Conservation (phyloP, 1,140 invertebrate species). For the Ceratosolen solmsi region DNA sequence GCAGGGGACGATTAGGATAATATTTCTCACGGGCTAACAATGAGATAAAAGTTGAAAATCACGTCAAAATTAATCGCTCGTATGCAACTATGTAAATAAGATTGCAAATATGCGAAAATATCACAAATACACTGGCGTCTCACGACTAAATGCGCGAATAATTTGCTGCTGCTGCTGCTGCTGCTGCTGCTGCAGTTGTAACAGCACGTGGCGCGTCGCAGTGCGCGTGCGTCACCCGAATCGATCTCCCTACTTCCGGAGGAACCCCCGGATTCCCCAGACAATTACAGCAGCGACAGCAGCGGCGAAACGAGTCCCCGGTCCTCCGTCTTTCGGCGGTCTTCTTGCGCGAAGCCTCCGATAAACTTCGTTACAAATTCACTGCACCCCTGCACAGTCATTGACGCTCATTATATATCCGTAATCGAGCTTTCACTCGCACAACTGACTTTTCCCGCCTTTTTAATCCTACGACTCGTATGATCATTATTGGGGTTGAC, state of each 20-base stretch:
- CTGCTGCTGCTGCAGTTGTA: background rate
- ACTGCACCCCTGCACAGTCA: background rate
- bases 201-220: slow-evolving; percentile 63
- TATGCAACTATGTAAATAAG: no score
- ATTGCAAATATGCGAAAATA: background rate
- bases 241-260: slow-evolving; percentile 66
- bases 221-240: slow-evolving; percentile 66
- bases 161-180: no score
- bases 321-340: background rate
- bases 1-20: no score
- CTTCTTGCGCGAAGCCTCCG: background rate
- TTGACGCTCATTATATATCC: background rate
- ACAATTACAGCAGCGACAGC: slow-evolving; percentile 37
- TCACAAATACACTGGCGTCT: background rate
- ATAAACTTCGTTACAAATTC: background rate
- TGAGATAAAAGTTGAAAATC: no score
- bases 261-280: slow-evolving; percentile 50
- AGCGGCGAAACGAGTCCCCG: background rate
- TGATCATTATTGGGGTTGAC: no score
- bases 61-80: no score
- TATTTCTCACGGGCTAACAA: no score
- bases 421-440: no score
- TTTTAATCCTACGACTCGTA: no score
- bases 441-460: no score
- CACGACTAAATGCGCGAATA: background rate